Conservation (phyloP, 2,888 invertebrate genomes). For the Synergus japonicus region DNA sequence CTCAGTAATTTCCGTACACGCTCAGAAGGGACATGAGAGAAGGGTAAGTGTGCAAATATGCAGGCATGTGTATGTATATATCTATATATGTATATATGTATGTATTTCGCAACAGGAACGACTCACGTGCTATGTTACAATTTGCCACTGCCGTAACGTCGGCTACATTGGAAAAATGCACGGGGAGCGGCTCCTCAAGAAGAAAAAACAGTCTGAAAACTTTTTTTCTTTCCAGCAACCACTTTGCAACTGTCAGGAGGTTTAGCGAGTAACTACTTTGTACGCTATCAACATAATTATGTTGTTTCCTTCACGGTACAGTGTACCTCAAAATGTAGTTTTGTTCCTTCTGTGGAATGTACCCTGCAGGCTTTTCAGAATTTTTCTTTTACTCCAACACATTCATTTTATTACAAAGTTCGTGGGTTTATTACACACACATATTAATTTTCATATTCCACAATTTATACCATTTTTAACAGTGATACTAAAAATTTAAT, state of each 20-base stretch:
- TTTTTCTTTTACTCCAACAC: not conserved
- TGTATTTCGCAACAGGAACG: slow-evolving; percentile 49
- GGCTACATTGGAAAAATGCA: slow-evolving; percentile 23
- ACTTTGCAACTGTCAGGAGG: slow-evolving; percentile 35
- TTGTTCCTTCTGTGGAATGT: not conserved
- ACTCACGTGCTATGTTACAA: slow-evolving; percentile 62
- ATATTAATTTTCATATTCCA: no score
- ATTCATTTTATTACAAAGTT: no score
- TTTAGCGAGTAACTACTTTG: slow-evolving; percentile 29
- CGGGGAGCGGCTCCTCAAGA: slow-evolving; percentile 8
- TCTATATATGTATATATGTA: no score
- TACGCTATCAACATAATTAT: slow-evolving; percentile 28
- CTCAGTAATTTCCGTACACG: slow-evolving; percentile 55
- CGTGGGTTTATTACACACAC: no score
- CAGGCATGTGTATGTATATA: not conserved
- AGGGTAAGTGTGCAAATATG: slow-evolving; percentile 33
- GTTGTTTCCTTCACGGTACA: slow-evolving; percentile 20
- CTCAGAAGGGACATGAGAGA: slow-evolving; percentile 22
- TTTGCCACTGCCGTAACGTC: slow-evolving; percentile 56
- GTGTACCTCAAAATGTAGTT: not conserved
- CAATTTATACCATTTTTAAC: no score
- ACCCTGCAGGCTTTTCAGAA: not conserved
- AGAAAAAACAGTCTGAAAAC: slow-evolving; percentile 18
- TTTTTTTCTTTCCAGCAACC: slow-evolving; percentile 10
- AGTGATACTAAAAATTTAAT: no score